These are phyloP conservation scores for Chloropsis cyanopogon DNA, from an alignment of 2,113 vertebrate species.

Conservation along the genomic window DNA sequence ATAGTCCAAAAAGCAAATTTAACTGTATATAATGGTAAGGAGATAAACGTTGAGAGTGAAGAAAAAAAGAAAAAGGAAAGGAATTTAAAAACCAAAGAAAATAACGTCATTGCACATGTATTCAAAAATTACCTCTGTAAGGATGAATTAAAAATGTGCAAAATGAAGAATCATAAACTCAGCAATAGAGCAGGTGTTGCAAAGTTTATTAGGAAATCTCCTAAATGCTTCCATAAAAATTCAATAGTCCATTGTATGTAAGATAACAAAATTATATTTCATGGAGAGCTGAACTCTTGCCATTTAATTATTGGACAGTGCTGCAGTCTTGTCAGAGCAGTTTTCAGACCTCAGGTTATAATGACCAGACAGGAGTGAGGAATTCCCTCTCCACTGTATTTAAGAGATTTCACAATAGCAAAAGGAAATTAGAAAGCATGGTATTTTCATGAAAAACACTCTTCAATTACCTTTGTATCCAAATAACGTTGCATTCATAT, in stretches of 20 bases:
- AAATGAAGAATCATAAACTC: background rate
- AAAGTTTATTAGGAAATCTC: conserved; percentile 13
- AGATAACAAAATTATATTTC: background rate
- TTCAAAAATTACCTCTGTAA: background rate
- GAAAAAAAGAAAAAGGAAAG: background rate
- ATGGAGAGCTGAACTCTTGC: background rate
- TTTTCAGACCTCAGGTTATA: background rate
- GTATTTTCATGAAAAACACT: background rate
- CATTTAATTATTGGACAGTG: background rate
- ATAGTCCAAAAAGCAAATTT: background rate
- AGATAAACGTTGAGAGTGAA: background rate
- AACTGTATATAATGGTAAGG: background rate
- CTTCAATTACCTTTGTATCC: background rate
- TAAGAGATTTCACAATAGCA: background rate
- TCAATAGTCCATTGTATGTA: background rate
- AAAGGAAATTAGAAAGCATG: background rate
- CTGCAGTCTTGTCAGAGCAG: background rate
- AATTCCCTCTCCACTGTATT: background rate
- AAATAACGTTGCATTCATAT: background rate
- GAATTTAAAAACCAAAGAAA: background rate
- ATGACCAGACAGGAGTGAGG: background rate
- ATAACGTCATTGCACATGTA: background rate
- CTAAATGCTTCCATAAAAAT: background rate
- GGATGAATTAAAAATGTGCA: background rate
- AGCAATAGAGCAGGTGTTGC: background rate